These are phyloP conservation scores for Caenorhabditis imperialis DNA, from an alignment of 2,888 invertebrate species.

Conservation along the genomic window DNA sequence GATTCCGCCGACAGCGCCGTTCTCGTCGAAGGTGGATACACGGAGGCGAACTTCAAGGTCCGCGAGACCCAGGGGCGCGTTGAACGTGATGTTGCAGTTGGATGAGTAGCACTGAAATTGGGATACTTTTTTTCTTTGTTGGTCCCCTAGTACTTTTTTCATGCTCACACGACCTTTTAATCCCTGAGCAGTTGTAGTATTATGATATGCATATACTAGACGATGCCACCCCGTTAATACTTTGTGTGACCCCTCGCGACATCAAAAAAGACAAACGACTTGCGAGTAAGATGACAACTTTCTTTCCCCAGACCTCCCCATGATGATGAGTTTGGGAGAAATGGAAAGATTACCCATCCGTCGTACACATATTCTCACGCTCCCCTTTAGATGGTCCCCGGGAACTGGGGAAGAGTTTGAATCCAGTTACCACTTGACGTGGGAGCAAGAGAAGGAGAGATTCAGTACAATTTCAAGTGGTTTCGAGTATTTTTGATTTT, in stretches of 20 bases:
- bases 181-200: conserved; percentile 37
- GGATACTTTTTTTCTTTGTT: not conserved
- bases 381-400: conserved; percentile 19
- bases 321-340: conserved; percentile 33
- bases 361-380: conserved; percentile 28
- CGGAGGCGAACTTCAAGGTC: conserved; percentile 40
- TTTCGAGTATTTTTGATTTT: conserved; percentile 28
- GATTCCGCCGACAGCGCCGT: conserved; percentile 44
- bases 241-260: conserved; percentile 18
- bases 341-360: conserved; percentile 20
- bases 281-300: conserved; percentile 11
- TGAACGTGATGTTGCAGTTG: conserved; percentile 44
- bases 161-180: conserved; percentile 33
- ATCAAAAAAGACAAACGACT: conserved; percentile 51
- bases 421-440: conserved; percentile 42
- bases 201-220: conserved; percentile 45
- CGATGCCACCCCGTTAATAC: conserved; percentile 23
- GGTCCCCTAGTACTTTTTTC: conserved; percentile 1
- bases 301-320: not conserved
- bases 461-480: too few species aligned
- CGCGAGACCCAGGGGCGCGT: conserved; percentile 11
- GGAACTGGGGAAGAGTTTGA: too few species aligned
- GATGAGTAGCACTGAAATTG: conserved; percentile 51
- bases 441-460: too few species aligned
- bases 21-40: conserved; percentile 47